phyloP scores from a whole-genome alignment of 1,140 invertebrate species.

The Megathymus violae region DNA sequence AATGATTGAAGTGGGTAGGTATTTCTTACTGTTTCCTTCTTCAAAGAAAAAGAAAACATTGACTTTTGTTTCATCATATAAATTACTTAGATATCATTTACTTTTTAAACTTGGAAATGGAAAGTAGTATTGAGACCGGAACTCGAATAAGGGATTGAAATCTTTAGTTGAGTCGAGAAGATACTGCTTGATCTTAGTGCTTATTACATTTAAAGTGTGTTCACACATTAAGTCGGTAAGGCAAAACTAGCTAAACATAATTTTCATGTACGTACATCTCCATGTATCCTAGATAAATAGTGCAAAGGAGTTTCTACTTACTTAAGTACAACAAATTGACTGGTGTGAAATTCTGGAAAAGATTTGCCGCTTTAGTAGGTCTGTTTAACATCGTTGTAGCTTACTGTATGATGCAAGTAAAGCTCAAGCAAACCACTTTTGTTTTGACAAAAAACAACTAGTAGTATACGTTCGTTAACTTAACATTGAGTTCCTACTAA shows the following conservation, averaged over 20 bases:
- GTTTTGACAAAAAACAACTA: too few species aligned
- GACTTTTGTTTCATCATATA: too few species aligned
- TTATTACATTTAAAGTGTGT: constrained; percentile 14
- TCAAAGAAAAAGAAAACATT: background rate
- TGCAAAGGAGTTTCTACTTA: constrained; percentile 2
- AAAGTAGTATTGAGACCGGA: too few species aligned
- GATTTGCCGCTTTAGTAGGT: background rate
- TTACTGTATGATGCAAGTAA: too few species aligned
- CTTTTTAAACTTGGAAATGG: too few species aligned
- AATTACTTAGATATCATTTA: too few species aligned
- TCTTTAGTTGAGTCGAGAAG: background rate
- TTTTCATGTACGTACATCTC: constrained; percentile 4
- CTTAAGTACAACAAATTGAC: constrained; percentile 12
- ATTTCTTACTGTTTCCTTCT: too few species aligned
- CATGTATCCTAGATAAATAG: constrained; percentile 16
- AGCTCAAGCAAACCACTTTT: too few species aligned
- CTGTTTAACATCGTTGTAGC: too few species aligned
- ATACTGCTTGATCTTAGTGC: background rate
- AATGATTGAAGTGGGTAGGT: too few species aligned
- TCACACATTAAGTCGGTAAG: constrained; percentile 11
- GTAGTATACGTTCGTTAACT: too few species aligned
- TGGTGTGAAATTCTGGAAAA: constrained; percentile 18
- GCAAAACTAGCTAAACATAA: constrained; percentile 13
- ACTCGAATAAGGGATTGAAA: background rate
- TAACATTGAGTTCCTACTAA: too few species aligned